A percentile compares a stretch with the other conserved stretches of the same genome.
Conservation (phyloP, 2,888 invertebrate species). For the Tupiocoris notatus region DNA sequence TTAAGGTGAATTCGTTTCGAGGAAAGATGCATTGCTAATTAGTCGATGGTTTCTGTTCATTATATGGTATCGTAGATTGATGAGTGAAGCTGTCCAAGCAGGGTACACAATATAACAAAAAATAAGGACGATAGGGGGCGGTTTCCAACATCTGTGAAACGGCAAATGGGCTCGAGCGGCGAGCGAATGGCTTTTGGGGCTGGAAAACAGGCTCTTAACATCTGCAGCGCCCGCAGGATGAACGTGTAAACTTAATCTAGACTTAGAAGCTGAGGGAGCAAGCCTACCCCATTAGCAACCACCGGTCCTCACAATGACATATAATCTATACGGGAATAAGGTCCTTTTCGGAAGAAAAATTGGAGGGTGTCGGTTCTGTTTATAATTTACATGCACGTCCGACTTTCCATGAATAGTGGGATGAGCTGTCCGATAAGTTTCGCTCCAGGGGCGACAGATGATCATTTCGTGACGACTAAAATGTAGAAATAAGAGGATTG, state of each 20-base stretch:
- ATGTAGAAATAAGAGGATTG: too few relatives aligned
- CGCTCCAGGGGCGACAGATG: too few relatives aligned
- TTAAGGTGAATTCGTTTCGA: too few relatives aligned
- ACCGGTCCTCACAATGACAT: background rate
- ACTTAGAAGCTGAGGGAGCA: background rate
- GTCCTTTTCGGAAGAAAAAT: background rate
- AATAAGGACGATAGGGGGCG: background rate
- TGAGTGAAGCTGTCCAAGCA: background rate
- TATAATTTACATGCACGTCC: background rate
- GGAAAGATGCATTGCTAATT: too few relatives aligned
- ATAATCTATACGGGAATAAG: background rate
- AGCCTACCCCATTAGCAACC: background rate
- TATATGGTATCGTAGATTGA: background rate
- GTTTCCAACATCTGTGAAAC: background rate
- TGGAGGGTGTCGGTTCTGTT: background rate
- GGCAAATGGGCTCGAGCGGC: too few relatives aligned
- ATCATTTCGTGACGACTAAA: too few relatives aligned
- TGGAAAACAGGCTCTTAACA: background rate
- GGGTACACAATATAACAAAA: background rate
- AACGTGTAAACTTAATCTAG: background rate
- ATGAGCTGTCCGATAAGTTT: too few relatives aligned
- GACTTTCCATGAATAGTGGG: background rate
- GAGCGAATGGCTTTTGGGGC: too few relatives aligned
- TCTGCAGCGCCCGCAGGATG: background rate
- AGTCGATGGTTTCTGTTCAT: too few relatives aligned